Percentiles rank a stretch among this genome's conserved stretches.
Conservation (phyloP, 1,140 invertebrate genomes). For the Cotesia chilonis region DNA sequence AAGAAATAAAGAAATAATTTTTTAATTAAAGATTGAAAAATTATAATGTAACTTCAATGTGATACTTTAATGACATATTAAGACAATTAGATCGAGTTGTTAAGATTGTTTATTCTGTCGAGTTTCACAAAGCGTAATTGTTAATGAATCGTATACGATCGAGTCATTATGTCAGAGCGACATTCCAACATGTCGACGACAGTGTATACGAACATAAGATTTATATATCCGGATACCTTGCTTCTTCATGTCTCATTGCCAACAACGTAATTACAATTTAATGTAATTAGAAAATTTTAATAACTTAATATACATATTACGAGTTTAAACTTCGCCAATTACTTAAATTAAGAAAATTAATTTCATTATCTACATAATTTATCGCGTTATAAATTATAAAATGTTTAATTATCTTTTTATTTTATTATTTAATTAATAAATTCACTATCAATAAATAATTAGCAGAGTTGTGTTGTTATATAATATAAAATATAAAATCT, state of each 20-base stretch:
- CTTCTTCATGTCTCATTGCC: background rate
- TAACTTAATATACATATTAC: conserved; percentile 4
- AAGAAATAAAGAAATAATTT: no score
- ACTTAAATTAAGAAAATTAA: background rate
- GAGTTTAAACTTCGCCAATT: background rate
- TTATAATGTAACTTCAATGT: no score
- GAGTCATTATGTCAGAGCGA: conserved; percentile 42
- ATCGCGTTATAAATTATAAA: background rate
- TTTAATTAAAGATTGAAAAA: no score
- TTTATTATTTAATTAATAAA: no score
- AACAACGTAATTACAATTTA: conserved; percentile 2
- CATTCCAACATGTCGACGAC: conserved; percentile 40
- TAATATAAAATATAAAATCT: no score
- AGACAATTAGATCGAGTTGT: no score
- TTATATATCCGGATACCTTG: conserved; percentile 28
- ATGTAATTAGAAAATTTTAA: conserved; percentile 16
- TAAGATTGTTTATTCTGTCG: no score
- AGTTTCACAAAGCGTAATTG: conserved; percentile 20
- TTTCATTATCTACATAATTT: background rate
- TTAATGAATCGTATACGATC: conserved; percentile 34
- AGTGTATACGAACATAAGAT: conserved; percentile 26
- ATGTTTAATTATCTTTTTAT: background rate
- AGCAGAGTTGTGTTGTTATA: no score
- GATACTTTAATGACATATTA: no score
- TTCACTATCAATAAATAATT: no score